These are phyloP conservation scores for Pterocles gutturalis DNA, from an alignment of 2,113 vertebrate genomes.

Conservation along the genomic window DNA sequence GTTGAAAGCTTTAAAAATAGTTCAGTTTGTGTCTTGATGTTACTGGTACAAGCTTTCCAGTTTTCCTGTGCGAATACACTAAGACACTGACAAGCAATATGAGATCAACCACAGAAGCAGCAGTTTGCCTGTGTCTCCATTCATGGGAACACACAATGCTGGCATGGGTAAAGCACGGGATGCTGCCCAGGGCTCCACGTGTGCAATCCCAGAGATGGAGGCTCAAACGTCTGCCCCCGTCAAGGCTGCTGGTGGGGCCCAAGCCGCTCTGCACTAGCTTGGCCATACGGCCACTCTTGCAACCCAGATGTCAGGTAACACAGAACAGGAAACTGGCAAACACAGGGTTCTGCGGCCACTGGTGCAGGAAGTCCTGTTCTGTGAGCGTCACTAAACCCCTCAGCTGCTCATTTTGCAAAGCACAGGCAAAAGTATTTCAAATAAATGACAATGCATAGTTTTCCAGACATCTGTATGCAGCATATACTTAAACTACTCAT, in stretches of 20 bases:
- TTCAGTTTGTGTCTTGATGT: not conserved
- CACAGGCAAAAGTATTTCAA: not conserved
- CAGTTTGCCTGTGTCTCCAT: not conserved
- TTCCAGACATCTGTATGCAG: not conserved
- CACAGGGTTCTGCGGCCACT: not conserved
- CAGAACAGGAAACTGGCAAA: not conserved
- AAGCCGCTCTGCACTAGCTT: not conserved
- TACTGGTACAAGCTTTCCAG: not conserved
- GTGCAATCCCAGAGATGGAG: accelerated
- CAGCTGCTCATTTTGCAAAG: not conserved
- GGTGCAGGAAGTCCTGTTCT: not conserved
- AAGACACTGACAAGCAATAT: not conserved
- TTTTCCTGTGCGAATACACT: not conserved
- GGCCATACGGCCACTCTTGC: accelerated
- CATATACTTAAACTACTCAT: not conserved
- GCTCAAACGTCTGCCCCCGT: not conserved
- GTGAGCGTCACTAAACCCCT: not conserved
- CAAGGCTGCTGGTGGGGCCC: not conserved
- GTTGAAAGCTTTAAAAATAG: not conserved
- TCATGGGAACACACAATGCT: not conserved
- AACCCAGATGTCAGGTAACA: not conserved
- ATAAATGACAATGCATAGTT: not conserved
- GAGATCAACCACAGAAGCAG: not conserved
- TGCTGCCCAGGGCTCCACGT: not conserved
- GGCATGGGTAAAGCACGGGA: accelerated